phyloP scores from a whole-genome alignment of 2,888 invertebrate species.

The Dione juno region DNA sequence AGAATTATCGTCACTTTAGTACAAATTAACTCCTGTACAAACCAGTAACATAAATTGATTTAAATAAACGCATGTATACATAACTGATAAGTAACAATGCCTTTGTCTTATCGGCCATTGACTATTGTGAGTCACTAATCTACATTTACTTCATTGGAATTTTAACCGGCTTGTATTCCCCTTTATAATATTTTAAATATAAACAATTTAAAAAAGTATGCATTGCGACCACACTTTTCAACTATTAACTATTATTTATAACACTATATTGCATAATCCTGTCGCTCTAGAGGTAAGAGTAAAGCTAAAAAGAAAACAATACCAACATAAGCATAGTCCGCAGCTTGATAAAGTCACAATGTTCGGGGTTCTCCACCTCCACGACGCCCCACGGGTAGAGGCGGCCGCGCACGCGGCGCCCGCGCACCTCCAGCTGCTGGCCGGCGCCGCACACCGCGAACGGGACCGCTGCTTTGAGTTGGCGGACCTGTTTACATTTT shows the following conservation, averaged over 20 bases:
- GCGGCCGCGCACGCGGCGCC: slow-evolving; percentile 95
- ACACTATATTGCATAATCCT: too few species aligned
- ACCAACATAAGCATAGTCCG: slow-evolving; percentile 96
- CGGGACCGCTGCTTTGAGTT: slow-evolving; percentile 96
- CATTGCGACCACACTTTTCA: too few species aligned
- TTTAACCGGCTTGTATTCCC: too few species aligned
- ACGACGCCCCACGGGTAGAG: slow-evolving; percentile 99
- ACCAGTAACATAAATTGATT: neutral
- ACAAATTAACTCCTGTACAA: neutral
- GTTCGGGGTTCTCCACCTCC: slow-evolving; percentile 98
- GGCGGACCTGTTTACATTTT: slow-evolving; percentile 85
- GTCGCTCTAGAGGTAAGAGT: too few species aligned
- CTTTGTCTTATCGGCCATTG: slow-evolving; percentile 2
- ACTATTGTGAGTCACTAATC: neutral
- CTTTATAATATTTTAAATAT: too few species aligned
- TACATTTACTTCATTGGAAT: too few species aligned
- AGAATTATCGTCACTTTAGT: neutral
- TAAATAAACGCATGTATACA: neutral
- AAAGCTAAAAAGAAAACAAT: neutral
- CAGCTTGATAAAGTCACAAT: slow-evolving; percentile 98
- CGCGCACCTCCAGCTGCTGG: slow-evolving; percentile 96
- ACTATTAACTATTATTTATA: too few species aligned
- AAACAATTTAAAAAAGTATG: too few species aligned
- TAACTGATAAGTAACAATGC: neutral
- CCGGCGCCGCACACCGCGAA: slow-evolving; percentile 99